These are phyloP conservation scores for Antennarius maculatus DNA, from an alignment of 2,797 vertebrate species.

Conservation along the genomic window DNA sequence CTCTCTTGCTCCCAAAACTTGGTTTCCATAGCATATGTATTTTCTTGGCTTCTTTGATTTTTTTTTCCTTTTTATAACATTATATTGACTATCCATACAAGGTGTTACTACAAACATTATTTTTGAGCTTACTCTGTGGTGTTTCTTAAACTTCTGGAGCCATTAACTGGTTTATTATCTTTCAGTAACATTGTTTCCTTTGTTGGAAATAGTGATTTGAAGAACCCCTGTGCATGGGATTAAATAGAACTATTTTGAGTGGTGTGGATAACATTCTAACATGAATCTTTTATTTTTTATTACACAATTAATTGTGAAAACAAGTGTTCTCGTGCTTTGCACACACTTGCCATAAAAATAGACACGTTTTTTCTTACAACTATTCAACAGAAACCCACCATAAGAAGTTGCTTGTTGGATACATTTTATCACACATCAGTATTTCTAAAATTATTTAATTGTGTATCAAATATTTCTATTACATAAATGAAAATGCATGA, in stretches of 20 bases:
- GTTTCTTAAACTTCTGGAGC: slow-evolving; percentile 2
- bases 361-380: neutral
- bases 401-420: neutral
- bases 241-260: slow-evolving; percentile 31
- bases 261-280: slow-evolving; percentile 36
- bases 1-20: slow-evolving; percentile 38
- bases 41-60: slow-evolving; percentile 23
- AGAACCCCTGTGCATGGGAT: slow-evolving; percentile 68
- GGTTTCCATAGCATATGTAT: slow-evolving; percentile 18
- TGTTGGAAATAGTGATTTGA: slow-evolving; percentile 65
- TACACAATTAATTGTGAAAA: neutral
- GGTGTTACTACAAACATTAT: neutral
- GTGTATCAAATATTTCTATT: neutral
- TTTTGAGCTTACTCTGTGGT: neutral
- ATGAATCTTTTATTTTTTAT: neutral
- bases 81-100: neutral
- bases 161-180: neutral
- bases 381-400: neutral
- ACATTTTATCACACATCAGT: neutral
- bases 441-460: neutral
- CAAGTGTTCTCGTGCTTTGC: neutral
- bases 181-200: slow-evolving; percentile 19
- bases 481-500: neutral
- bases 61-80: slow-evolving; percentile 17
- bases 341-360: neutral